Conservation (phyloP, 2,797 vertebrate genomes). For the Esox masquinongy region DNA sequence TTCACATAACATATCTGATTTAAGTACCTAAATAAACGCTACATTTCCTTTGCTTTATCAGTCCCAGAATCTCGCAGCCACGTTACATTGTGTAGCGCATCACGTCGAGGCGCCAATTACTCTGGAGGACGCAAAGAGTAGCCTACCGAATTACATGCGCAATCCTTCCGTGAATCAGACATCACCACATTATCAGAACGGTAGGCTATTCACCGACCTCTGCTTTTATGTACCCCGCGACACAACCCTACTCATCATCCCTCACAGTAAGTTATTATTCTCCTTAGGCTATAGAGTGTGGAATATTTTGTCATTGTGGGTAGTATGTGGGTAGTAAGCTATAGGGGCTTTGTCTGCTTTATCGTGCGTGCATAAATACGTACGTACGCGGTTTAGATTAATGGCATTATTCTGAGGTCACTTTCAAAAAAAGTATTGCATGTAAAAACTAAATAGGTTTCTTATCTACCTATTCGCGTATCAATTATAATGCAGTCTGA, state of each 20-base stretch:
- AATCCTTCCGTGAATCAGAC: conserved; percentile 62
- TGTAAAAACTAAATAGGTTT: neutral
- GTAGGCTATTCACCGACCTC: conserved; percentile 37
- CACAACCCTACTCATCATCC: conserved; percentile 36
- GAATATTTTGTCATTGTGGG: neutral
- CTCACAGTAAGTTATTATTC: conserved; percentile 55
- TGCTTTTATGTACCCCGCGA: conserved; percentile 40
- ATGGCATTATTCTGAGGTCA: neutral
- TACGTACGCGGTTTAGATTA: neutral
- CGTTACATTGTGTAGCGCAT: conserved; percentile 35
- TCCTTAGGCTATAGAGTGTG: neutral
- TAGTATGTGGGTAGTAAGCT: neutral
- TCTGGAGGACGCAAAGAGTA: conserved; percentile 46
- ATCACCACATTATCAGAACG: conserved; percentile 72
- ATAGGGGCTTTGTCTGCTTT: conserved; percentile 2
- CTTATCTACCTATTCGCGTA: neutral
- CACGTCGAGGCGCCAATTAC: conserved; percentile 48
- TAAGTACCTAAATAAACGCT: neutral
- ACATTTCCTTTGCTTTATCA: neutral
- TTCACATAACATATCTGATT: neutral
- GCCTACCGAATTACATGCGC: conserved; percentile 56
- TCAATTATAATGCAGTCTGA: neutral
- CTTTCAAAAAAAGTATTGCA: neutral
- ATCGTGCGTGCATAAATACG: neutral
- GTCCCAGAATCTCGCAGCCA: conserved; percentile 17